Base-by-base conservation (phyloP, 2,888 invertebrate genomes). In the Hofmannophila pseudospretella region DNA sequence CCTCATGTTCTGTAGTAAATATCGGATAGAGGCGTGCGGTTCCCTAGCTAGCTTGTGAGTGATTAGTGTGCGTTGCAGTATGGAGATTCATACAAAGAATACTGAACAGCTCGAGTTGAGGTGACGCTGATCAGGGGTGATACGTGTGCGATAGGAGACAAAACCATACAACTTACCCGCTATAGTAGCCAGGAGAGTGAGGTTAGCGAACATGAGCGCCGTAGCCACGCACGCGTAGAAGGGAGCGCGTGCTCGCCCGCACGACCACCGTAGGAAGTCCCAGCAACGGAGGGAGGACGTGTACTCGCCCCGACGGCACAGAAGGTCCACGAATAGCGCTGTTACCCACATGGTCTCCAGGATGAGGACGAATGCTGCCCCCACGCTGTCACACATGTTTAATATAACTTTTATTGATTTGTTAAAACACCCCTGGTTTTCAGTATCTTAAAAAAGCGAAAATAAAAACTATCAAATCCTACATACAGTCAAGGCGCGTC, bases 291-390 rank as follows among this genome's bases (percentile, higher is more conserved):
- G 56, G 1, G 75, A 63, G 34, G 84, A 43, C 0, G 85, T 76
- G 54, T 86, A 86, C 38, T 86, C 85, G 4, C 86, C 86, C 0
- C 82, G 66, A 0, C 86, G 73, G 35, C 81, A 81, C 5, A 86
- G 58, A 11, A 86, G 59, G 56, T 86, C 86, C 40, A 86, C 76
- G 53, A 86, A 86, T 2, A 86, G 40, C 0, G 85, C 86, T 4
- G 65, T 74, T 25, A 84, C 86, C 86, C 86, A 86, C 86, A 86
- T 86, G 16, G 85, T 86, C 58, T 86, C 86, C 43, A 86, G 45
- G 4, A 84, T 47, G n/a, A 86, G 58, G 3, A 86, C 71, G 28
- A 75, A 44, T 1, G 70, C 79, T 36, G 86, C 77, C 1, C 82
- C 84, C 7, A 72, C 71, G 7, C 86, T 86, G 57, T 1, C 8